Evolutionary conservation across 2,113 vertebrate genomes (phyloP).

Genomic region (Labeo catla): DNA sequence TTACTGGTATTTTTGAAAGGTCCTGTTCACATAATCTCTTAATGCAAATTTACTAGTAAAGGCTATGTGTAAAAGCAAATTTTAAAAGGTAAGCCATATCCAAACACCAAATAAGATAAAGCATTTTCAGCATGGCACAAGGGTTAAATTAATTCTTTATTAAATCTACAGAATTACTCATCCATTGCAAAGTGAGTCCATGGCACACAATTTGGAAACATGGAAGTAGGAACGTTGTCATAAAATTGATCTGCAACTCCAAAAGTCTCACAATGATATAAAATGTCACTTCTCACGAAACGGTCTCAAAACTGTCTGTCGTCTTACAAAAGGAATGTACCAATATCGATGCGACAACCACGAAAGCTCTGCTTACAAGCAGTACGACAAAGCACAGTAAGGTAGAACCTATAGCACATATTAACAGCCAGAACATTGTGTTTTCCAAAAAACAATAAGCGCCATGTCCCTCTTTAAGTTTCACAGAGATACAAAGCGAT

Average conservation of each 20-base stretch:
- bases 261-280: conserved; percentile 64
- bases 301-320: conserved; percentile 62
- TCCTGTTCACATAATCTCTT: no score
- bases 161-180: conserved; percentile 76
- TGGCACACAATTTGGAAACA: conserved; percentile 57
- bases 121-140: neutral
- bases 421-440: conserved; percentile 43
- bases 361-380: conserved; percentile 32
- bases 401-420: conserved; percentile 38
- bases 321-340: conserved; percentile 69
- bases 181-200: conserved; percentile 71
- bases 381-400: conserved; percentile 36
- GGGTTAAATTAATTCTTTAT: conserved; percentile 69
- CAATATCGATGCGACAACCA: conserved; percentile 53
- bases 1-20: no score
- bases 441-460: conserved; percentile 43
- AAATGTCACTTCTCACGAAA: conserved; percentile 70
- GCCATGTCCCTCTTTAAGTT: conserved; percentile 19
- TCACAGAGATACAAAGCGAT: conserved; percentile 29
- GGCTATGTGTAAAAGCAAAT: no score
- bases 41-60: no score
- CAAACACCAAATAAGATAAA: neutral
- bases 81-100: no score
- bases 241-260: conserved; percentile 56
- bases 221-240: conserved; percentile 57